Evolutionary conservation across 2,888 invertebrate genomes (phyloP).

Genomic region (Catocala nupta): DNA sequence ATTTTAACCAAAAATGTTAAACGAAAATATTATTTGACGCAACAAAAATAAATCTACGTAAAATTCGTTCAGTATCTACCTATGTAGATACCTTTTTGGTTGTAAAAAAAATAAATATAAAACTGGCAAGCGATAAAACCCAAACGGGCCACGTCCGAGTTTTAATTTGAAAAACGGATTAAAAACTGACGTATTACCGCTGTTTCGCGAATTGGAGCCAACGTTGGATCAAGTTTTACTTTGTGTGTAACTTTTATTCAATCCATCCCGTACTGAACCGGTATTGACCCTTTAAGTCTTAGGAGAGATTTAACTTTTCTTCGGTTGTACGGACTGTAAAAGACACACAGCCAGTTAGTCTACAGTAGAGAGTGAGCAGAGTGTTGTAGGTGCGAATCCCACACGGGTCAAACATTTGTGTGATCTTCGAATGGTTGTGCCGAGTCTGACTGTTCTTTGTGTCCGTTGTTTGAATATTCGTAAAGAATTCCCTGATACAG

Average conservation of each 20-base stretch:
- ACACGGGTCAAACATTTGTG: no score
- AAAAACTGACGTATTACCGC: slow-evolving; percentile 65
- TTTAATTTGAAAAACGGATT: slow-evolving; percentile 73
- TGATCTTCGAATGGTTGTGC: no score
- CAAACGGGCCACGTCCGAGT: slow-evolving; percentile 64
- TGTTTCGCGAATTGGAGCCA: slow-evolving; percentile 34
- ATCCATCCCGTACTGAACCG: not conserved
- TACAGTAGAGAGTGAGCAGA: no score
- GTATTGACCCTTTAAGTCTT: no score
- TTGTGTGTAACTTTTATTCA: slow-evolving; percentile 1
- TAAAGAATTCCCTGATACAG: no score
- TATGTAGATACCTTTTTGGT: slow-evolving; percentile 27
- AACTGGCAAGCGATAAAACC: slow-evolving; percentile 52
- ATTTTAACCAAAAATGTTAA: not conserved
- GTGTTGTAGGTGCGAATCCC: no score
- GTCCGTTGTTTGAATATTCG: no score
- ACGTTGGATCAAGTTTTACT: slow-evolving; percentile 33
- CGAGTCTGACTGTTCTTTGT: no score
- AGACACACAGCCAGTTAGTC: no score
- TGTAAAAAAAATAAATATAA: slow-evolving; percentile 39
- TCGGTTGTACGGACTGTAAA: no score
- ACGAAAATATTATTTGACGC: not conserved
- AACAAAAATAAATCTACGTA: slow-evolving; percentile 27
- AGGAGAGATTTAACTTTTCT: no score
- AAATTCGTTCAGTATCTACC: slow-evolving; percentile 8